phyloP scores from a whole-genome alignment of 2,888 invertebrate species.

The Sceliomorpha sp. region DNA sequence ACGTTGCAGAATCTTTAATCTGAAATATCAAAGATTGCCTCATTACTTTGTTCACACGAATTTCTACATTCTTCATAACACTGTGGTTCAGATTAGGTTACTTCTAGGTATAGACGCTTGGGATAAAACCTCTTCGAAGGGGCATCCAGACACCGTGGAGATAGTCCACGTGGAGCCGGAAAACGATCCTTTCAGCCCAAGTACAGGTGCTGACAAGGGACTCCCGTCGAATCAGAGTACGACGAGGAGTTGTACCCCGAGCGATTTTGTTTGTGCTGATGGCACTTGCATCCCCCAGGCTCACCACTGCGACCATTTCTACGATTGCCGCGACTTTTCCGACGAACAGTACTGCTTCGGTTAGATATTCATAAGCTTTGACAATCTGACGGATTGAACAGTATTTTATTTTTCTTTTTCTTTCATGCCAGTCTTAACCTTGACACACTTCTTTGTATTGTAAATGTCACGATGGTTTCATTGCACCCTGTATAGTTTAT shows the following conservation, averaged over 20 bases:
- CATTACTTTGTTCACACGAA: too few relatives aligned
- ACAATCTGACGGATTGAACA: conserved; percentile 67
- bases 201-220: conserved; percentile 76
- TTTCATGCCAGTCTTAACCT: conserved; percentile 9
- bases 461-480: too few relatives aligned
- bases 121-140: conserved; percentile 72
- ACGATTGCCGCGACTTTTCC: conserved; percentile 94
- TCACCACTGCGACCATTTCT: conserved; percentile 92
- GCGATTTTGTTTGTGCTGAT: conserved; percentile 83
- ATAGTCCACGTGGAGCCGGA: conserved; percentile 62
- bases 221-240: conserved; percentile 69
- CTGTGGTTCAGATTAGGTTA: conserved; percentile 75
- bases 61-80: conserved; percentile 48
- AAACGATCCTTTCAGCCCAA: conserved; percentile 74
- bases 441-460: background rate
- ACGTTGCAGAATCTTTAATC: too few relatives aligned
- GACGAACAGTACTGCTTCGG: conserved; percentile 93
- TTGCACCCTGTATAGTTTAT: too few relatives aligned
- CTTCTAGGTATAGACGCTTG: conserved; percentile 76
- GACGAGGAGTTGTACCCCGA: conserved; percentile 75
- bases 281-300: conserved; percentile 88
- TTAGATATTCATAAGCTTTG: conserved; percentile 79
- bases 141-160: conserved; percentile 67
- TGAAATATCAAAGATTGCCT: too few relatives aligned
- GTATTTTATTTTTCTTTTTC: conserved; percentile 10